Evolutionary conservation across 2,888 invertebrate species (phyloP), one percentile per base, ranked within the genome.

Genomic region (Aspidiotus destructor): DNA sequence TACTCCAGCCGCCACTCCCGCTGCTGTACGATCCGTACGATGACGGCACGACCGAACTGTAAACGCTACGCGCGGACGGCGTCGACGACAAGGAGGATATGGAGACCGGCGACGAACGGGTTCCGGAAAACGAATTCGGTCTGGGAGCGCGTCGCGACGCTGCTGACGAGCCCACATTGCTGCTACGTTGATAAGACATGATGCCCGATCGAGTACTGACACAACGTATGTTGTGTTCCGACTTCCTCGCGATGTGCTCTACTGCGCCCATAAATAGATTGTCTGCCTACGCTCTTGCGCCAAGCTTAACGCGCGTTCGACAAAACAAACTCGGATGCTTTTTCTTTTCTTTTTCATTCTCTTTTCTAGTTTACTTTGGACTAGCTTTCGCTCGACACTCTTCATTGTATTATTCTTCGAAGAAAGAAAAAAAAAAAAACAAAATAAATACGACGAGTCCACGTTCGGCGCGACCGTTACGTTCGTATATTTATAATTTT

Each of bases 111-210:
- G 68, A 64, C 41, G 71, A 68, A 7, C 70, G 63, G 44, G 65
- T 65, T 16, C 65, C 65, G 58, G 65, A 65, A 58, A 65, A 65
- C 65, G 65, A 65, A 48, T 57, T 65, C 40, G 65, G 65, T 58
- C 65, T 57, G 42, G 57, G 65, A 15, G 65, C n/a, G 58, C 65
- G 65, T 57, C 65, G 65, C 64, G 64, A 55, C 40, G 54, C 28
- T 9, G 13, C n/a, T 7, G 13, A 13, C 17, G 17, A 17, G 55
- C 55, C 64, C 42, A n/a, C 55, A 15, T 10, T 55, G 17, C 16
- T 57, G 28, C 11, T 57, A 41, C 57, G 65, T 42, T 41, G 65
- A 58, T 65, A 65, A 41, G 65, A 65, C 65, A 65, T 65, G 57
- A 57, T 63, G 52, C 63, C 53, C 63, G 53, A 63, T 63, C 52